phyloP scores from a whole-genome alignment of 1,140 invertebrate genomes.

The Bathynomus jamesi region DNA sequence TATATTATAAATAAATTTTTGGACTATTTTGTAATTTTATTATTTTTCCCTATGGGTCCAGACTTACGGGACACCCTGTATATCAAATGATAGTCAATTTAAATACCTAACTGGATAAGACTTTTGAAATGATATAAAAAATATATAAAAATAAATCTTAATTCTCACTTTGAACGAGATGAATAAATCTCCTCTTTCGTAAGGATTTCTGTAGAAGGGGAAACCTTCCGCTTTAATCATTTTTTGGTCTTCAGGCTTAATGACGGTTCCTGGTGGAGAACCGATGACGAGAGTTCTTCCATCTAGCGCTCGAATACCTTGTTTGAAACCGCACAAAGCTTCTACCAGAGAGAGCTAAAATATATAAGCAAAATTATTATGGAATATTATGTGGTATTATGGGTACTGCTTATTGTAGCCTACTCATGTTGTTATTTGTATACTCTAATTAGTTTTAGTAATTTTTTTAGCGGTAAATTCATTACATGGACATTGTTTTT shows the following conservation, averaged over 20 bases:
- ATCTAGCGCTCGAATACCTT: slow-evolving; percentile 52
- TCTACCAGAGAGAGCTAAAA: slow-evolving; percentile 48
- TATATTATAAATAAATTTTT: too few relatives aligned
- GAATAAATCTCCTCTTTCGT: slow-evolving; percentile 76
- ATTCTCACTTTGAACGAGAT: slow-evolving; percentile 72
- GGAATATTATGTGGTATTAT: not conserved
- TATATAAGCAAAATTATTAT: not conserved
- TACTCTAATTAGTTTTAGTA: too few relatives aligned
- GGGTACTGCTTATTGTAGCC: not conserved
- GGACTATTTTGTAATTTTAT: too few relatives aligned
- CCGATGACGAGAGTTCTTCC: slow-evolving; percentile 47
- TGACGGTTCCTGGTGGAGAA: slow-evolving; percentile 39
- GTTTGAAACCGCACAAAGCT: slow-evolving; percentile 54
- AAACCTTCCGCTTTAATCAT: slow-evolving; percentile 50
- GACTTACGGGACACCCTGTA: too few relatives aligned
- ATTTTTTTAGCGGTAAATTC: too few relatives aligned
- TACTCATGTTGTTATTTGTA: not conserved
- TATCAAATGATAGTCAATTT: too few relatives aligned
- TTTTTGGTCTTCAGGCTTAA: slow-evolving; percentile 45
- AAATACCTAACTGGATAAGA: too few relatives aligned
- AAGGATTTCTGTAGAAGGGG: slow-evolving; percentile 60
- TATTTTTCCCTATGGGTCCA: too few relatives aligned
- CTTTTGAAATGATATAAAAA: too few relatives aligned
- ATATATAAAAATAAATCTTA: too few relatives aligned
- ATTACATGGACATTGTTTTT: too few relatives aligned